Conservation (phyloP, 2,797 vertebrate genomes). For the Schizothorax lantsangensis region DNA sequence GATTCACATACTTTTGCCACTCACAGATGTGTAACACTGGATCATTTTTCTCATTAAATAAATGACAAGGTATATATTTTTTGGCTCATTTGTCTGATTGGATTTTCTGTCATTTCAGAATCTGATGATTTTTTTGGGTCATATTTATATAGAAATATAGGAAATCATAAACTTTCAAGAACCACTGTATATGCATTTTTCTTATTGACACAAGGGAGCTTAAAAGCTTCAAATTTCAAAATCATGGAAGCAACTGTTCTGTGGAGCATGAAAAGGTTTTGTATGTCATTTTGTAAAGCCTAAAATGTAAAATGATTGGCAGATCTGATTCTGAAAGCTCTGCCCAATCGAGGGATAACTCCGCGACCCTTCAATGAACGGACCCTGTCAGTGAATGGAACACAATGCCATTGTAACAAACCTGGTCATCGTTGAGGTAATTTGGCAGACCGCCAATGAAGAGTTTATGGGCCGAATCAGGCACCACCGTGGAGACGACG, state of each 20-base stretch:
- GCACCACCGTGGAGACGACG: slow-evolving; percentile 94
- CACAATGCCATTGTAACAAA: slow-evolving; percentile 59
- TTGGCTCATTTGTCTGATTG: too few species aligned
- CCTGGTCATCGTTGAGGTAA: slow-evolving; percentile 95
- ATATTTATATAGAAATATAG: too few species aligned
- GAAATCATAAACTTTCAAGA: too few species aligned
- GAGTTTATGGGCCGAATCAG: slow-evolving; percentile 93
- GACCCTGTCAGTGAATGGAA: neutral
- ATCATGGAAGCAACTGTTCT: neutral
- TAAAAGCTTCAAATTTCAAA: too few species aligned
- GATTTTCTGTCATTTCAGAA: too few species aligned
- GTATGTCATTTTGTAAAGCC: neutral
- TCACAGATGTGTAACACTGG: neutral
- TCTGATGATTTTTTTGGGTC: too few species aligned
- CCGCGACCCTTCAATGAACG: neutral
- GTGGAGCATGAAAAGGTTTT: neutral
- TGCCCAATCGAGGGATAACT: neutral
- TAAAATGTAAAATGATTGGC: neutral
- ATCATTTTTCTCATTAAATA: too few species aligned
- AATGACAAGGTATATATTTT: too few species aligned
- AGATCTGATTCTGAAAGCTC: neutral
- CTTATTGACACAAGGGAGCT: too few species aligned
- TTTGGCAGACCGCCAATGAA: slow-evolving; percentile 94
- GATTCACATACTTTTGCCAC: neutral
- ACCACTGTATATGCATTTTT: too few species aligned